Evolutionary conservation across 1,140 invertebrate genomes (phyloP), one percentile per base, ranked within the genome.

Genomic region (Pachyrhynchus sulphureomaculatus): DNA sequence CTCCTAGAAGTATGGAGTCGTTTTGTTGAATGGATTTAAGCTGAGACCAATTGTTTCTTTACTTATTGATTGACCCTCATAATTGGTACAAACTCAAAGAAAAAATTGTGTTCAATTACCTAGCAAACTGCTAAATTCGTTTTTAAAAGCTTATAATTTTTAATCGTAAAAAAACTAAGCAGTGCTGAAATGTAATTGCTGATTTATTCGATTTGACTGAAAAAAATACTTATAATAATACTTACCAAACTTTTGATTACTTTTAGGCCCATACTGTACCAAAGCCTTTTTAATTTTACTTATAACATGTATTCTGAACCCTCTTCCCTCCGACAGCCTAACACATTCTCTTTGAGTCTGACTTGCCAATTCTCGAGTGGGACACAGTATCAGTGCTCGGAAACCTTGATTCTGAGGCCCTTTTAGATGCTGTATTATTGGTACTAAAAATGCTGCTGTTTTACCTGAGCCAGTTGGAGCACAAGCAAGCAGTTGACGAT

Each of bases 381-480:
- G 96, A 63, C 91, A 90, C 1, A 99, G 76, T 24, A 99, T 84
- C 12, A 99, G 74, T 15, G 93, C 93, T 55, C 95, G 76, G 45
- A 95, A 88, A 2, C 91, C 91, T 48, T 79, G 73, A 24, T 84
- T 87, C 51, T 82, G 77, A 0, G 88, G 86, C 34, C 78, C 77
- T 29, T 82, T 78, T 2, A 91, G 76, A 4, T 81, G 75, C 68
- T 90, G 84, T 61, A 96, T 85, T 8, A 95, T 78, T 2, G 93
- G 92, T 0, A 95, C 71, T 0, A 95, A 76, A 77, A 95, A 95
- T 0, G 92, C 90, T 12, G 89, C 86, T 0, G 92, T 95, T 79
- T 95, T 96, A 56, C 88, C 84, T 2, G 91, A 94, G 10, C 93
- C 93, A 0, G 93, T 96, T 9, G 96, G 95, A 0, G 96, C 96